phyloP scores from a whole-genome alignment of 2,888 invertebrate genomes.

The Agrotis puta region DNA sequence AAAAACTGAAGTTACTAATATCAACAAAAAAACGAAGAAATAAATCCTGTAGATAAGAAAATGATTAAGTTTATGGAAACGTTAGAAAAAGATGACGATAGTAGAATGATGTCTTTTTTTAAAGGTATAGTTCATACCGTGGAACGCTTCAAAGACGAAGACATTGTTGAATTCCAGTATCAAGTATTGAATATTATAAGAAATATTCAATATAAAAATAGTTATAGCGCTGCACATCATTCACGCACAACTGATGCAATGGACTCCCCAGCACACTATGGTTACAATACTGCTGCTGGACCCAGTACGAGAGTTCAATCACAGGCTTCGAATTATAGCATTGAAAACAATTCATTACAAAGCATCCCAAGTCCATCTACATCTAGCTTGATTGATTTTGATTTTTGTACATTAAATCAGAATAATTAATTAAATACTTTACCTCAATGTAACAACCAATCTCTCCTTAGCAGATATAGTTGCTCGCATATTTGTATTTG shows the following conservation, averaged over 20 bases:
- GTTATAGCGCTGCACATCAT: constrained; percentile 35
- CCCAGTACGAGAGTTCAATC: constrained; percentile 45
- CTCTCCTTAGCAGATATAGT: constrained; percentile 13
- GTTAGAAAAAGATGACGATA: constrained; percentile 62
- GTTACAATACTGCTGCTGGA: constrained; percentile 57
- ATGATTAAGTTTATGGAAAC: constrained; percentile 58
- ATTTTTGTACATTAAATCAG: constrained; percentile 2
- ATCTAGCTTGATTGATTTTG: constrained; percentile 5
- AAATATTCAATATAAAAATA: constrained; percentile 46
- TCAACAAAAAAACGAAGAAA: constrained; percentile 41
- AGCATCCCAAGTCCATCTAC: constrained; percentile 10
- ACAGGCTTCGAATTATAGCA: constrained; percentile 38
- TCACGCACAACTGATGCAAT: constrained; percentile 9
- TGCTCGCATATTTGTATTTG: constrained; percentile 54
- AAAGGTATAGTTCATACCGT: constrained; percentile 56
- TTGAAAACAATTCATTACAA: constrained; percentile 38
- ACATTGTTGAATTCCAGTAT: constrained; percentile 65
- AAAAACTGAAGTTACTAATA: constrained; percentile 6
- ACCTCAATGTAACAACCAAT: constrained; percentile 10
- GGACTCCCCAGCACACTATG: background rate
- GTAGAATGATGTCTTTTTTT: constrained; percentile 63
- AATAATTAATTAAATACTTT: background rate
- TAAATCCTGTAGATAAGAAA: constrained; percentile 56
- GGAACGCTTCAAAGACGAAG: constrained; percentile 61
- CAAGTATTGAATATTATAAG: constrained; percentile 57